Evolutionary conservation across 2,113 vertebrate genomes (phyloP).

Genomic region (Sylvilagus bachmani): DNA sequence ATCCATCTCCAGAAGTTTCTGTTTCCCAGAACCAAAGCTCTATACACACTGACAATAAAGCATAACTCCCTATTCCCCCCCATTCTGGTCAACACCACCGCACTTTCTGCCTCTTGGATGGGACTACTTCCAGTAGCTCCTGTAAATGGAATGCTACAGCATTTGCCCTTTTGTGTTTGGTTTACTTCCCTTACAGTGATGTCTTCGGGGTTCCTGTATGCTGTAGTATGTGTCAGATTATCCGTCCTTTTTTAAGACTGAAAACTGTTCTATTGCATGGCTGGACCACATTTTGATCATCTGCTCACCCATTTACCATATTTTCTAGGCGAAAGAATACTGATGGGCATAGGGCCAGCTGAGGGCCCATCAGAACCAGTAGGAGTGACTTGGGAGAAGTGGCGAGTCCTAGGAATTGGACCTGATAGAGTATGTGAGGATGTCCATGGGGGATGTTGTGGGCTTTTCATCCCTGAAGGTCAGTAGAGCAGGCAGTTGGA

Average conservation of each 20-base stretch:
- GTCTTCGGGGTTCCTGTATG: background rate
- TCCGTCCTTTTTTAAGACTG: background rate
- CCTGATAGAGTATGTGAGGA: too few species aligned
- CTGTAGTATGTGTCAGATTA: background rate
- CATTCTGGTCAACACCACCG: background rate
- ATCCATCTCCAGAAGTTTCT: background rate
- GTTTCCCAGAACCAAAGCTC: background rate
- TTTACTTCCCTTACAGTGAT: background rate
- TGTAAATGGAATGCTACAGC: background rate
- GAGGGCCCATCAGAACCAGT: background rate
- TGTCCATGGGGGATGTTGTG: background rate
- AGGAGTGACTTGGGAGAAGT: background rate
- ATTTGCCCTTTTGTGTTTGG: background rate
- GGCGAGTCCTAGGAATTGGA: too few species aligned
- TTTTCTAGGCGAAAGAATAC: slow-evolving; percentile 16
- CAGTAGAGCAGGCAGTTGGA: background rate
- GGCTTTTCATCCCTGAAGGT: background rate
- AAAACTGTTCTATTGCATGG: background rate
- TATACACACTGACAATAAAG: background rate
- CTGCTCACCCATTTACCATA: background rate
- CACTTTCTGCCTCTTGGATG: background rate
- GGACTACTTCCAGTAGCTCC: background rate
- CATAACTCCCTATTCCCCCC: background rate
- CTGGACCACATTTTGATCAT: background rate
- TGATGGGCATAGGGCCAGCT: background rate